Base-by-base conservation (phyloP, 2,888 invertebrate genomes). In the Drosophila robusta region DNA sequence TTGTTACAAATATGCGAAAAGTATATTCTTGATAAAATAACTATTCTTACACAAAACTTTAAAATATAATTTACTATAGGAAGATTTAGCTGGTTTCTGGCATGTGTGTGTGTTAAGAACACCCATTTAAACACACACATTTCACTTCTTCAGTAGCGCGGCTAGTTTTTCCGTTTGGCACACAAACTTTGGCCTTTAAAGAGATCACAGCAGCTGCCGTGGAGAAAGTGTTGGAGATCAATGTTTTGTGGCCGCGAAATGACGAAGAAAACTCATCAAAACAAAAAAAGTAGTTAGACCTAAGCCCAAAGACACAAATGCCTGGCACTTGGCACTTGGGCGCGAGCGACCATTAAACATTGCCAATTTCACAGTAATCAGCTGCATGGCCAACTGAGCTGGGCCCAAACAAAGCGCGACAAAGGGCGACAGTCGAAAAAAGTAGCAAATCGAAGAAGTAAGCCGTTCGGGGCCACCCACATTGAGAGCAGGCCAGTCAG, bases 401-500 rank as follows among this genome's bases (percentile, higher is more conserved):
- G 55, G 49, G 55, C 22, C 63, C 66, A 51, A 76, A 73, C 71
- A 63, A 74, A 64, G 41, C n/a, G 14, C 16, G 39, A 56, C 44
- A 71, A 58, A 63, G 46, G 32, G 47, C 16, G 29, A 68, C 42
- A 32, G 29, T 34, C 32, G 47, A 44, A 51, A 14, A 77, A 77
- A 70, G 80, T 76, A 75, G 73, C 84, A 78, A 75, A 80, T 74
- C 74, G 73, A 74, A 71, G 56, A 75, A 72, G 54, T 84, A 89
- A 88, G 84, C 89, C 70, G 69, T 84, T 88, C 88, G 75, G 65
- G 87, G 78, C 88, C 85, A 86, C 85, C 89, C 85, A 86, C 87
- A 80, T 83, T 47, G 80, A 70, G 51, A 52, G 66, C 64, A 45
- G 58, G 29, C 38, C 49, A 69, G 45, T 56, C 64, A 74, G 70